Evolutionary conservation across 1,140 invertebrate genomes (phyloP).

Genomic region (Hestina assimilis): DNA sequence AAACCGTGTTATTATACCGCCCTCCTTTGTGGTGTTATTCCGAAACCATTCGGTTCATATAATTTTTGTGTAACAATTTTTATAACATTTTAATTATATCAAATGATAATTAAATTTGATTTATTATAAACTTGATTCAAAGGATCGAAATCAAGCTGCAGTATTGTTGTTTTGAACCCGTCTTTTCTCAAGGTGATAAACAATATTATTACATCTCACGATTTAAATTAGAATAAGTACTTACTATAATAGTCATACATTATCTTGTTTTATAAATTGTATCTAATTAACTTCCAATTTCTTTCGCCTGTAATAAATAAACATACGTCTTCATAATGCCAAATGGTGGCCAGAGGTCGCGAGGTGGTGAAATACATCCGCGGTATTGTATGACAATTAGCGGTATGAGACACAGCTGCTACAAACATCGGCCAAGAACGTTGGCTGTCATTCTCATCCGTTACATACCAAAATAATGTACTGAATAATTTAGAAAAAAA

Average conservation of each 20-base stretch:
- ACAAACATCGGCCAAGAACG: slow-evolving; percentile 33
- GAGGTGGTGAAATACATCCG: slow-evolving; percentile 43
- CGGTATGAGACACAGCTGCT: slow-evolving; percentile 50
- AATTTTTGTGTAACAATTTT: neutral
- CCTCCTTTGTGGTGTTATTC: neutral
- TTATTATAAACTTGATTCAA: too few relatives aligned
- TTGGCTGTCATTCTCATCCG: slow-evolving; percentile 34
- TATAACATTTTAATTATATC: neutral
- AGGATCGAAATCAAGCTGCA: too few relatives aligned
- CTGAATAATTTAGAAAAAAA: neutral
- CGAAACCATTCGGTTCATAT: too few relatives aligned
- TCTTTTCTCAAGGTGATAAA: too few relatives aligned
- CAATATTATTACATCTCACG: too few relatives aligned
- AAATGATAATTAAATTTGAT: too few relatives aligned
- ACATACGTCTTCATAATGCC: neutral
- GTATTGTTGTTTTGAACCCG: too few relatives aligned
- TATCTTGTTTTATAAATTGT: neutral
- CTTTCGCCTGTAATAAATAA: neutral
- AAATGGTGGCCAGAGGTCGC: slow-evolving; percentile 37
- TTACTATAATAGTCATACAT: too few relatives aligned
- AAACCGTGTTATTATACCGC: slow-evolving; percentile 13
- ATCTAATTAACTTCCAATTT: neutral
- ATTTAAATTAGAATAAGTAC: too few relatives aligned
- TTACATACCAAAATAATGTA: slow-evolving; percentile 21
- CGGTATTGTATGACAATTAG: slow-evolving; percentile 57